Conservation (phyloP, 2,113 vertebrate genomes). For the Zingel zingel region DNA sequence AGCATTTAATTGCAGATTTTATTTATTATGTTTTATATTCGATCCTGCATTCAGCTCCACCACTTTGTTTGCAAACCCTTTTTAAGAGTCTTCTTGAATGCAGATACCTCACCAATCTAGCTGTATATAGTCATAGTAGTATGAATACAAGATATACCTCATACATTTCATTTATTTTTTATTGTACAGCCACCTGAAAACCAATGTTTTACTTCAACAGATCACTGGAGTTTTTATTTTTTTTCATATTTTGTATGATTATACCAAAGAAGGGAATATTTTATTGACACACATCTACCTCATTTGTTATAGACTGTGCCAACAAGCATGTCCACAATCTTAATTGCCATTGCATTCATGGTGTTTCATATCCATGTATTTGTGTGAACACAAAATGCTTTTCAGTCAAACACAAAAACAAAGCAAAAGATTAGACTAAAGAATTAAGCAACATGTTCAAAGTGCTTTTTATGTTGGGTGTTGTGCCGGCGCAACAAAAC, state of each 20-base stretch:
- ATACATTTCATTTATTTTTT: conserved; percentile 77
- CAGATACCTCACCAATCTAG: conserved; percentile 80
- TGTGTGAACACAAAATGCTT: conserved; percentile 57
- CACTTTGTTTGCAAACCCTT: conserved; percentile 47
- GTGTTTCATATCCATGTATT: conserved; percentile 57
- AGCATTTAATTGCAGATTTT: conserved; percentile 68
- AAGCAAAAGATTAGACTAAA: conserved; percentile 26
- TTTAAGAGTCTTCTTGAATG: conserved; percentile 60
- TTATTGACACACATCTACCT: conserved; percentile 88
- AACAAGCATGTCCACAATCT: conserved; percentile 71
- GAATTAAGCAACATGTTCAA: conserved; percentile 53
- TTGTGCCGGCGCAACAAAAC: conserved; percentile 43
- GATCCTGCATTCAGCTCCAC: conserved; percentile 58
- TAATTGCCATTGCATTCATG: conserved; percentile 60
- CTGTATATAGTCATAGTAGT: conserved; percentile 76
- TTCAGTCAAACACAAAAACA: conserved; percentile 13
- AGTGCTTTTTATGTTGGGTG: conserved; percentile 53
- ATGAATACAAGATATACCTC: conserved; percentile 83
- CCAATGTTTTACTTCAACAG: conserved; percentile 72
- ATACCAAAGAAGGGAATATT: conserved; percentile 86
- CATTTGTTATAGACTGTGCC: conserved; percentile 85
- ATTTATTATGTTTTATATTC: conserved; percentile 75
- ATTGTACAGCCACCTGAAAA: conserved; percentile 79
- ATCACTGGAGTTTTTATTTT: conserved; percentile 74
- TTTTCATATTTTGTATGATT: conserved; percentile 76